A percentile compares a stretch with the other conserved stretches of the same genome.
Evolutionary conservation across 2,113 vertebrate genomes (phyloP).

Genomic region (Takifugu flavidus): DNA sequence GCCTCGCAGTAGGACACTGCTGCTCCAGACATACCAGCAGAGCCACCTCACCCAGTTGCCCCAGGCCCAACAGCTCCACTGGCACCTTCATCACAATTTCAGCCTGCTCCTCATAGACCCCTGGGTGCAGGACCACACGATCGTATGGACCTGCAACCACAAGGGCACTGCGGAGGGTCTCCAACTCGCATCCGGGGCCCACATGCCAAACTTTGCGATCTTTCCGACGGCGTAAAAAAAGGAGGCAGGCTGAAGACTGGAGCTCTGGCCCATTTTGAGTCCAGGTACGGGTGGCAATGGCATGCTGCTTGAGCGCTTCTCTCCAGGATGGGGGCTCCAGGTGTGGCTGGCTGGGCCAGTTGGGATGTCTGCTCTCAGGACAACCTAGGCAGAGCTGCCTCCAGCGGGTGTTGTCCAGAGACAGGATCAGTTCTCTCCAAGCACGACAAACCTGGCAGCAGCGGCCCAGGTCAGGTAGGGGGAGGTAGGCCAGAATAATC

Average conservation of each 20-base stretch:
- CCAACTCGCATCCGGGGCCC: slow-evolving; percentile 72
- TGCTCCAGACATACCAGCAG: slow-evolving; percentile 85
- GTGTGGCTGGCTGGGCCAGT: slow-evolving; percentile 82
- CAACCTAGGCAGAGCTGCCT: slow-evolving; percentile 83
- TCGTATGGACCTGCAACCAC: slow-evolving; percentile 78
- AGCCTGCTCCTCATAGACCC: slow-evolving; percentile 83
- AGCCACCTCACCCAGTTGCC: slow-evolving; percentile 78
- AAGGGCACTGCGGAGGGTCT: slow-evolving; percentile 80
- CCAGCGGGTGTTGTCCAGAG: slow-evolving; percentile 89
- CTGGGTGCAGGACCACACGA: slow-evolving; percentile 78
- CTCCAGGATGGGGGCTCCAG: slow-evolving; percentile 82
- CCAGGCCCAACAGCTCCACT: slow-evolving; percentile 81
- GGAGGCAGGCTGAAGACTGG: slow-evolving; percentile 81
- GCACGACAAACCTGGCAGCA: slow-evolving; percentile 86
- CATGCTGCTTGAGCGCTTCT: slow-evolving; percentile 83
- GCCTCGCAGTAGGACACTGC: slow-evolving; percentile 81
- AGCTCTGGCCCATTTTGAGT: slow-evolving; percentile 77
- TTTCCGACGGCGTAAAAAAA: slow-evolving; percentile 79
- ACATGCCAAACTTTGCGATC: slow-evolving; percentile 78
- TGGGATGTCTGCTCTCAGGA: slow-evolving; percentile 82
- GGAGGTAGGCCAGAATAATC: slow-evolving; percentile 82
- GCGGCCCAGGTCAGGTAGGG: slow-evolving; percentile 82
- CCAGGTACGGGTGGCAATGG: slow-evolving; percentile 82
- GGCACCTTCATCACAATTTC: slow-evolving; percentile 84
- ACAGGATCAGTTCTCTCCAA: slow-evolving; percentile 84